Evolutionary conservation across 37 sponge, comb jelly and placozoan genomes (phyloP).

Genomic region (Chondrosia reniformis): DNA sequence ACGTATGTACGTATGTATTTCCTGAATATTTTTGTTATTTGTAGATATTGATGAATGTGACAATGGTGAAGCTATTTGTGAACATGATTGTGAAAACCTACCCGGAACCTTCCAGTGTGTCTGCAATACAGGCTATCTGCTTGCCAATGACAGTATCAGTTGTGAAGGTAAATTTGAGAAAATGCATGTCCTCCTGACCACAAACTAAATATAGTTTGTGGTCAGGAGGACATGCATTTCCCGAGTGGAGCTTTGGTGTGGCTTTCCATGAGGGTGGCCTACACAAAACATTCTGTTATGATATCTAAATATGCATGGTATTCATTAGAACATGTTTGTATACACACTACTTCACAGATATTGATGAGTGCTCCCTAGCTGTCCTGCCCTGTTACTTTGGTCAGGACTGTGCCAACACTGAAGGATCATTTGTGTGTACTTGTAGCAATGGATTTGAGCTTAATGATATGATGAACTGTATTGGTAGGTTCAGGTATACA

Average conservation of each 20-base stretch:
- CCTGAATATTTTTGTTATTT: not conserved
- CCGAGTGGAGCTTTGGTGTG: not conserved
- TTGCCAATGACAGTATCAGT: not conserved
- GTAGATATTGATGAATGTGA: constrained; percentile 9
- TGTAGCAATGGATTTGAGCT: not conserved
- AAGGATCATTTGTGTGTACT: constrained; percentile 5
- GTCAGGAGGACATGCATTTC: no score
- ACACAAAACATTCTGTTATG: not conserved
- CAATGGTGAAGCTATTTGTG: not conserved
- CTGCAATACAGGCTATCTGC: not conserved
- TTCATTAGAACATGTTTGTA: no score
- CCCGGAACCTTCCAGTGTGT: constrained; percentile 7
- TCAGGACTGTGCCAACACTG: not conserved
- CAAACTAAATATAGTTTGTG: no score
- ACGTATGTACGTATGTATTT: no score
- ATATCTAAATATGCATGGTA: no score
- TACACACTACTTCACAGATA: not conserved
- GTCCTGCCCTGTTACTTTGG: not conserved
- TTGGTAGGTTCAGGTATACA: not conserved
- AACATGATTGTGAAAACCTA: not conserved
- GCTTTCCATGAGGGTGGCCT: not conserved
- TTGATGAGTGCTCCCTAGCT: constrained; percentile 1
- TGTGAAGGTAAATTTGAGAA: not conserved
- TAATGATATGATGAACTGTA: not conserved
- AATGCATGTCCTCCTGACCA: not conserved